Conservation (phyloP, 1,140 invertebrate species). For the Schlechtendalia chinensis region DNA sequence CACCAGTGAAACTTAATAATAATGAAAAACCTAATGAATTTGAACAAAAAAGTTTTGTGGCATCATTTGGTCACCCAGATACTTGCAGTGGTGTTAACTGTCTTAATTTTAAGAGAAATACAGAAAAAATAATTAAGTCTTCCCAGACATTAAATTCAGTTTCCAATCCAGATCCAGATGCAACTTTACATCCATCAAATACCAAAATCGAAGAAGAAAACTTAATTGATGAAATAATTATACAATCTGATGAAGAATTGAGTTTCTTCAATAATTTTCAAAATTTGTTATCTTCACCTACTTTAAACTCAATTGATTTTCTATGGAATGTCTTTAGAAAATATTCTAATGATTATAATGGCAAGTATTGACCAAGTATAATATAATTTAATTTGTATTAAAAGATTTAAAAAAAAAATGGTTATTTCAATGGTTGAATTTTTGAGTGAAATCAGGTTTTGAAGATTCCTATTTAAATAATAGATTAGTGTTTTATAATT, state of each 20-base stretch:
- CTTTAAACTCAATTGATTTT: constrained; percentile 13
- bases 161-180: neutral
- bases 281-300: constrained; percentile 27
- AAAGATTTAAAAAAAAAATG: no score
- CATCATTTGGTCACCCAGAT: constrained; percentile 37
- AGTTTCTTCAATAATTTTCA: constrained; percentile 7
- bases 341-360: neutral
- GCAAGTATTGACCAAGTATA: neutral
- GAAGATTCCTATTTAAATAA: no score
- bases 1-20: neutral
- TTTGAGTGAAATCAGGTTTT: no score
- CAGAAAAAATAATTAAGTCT: neutral
- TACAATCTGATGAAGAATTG: neutral
- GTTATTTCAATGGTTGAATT: no score
- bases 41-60: constrained; percentile 18
- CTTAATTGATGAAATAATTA: neutral
- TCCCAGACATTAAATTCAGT: neutral
- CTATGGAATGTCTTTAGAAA: neutral
- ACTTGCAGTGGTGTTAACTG: constrained; percentile 23
- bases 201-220: neutral
- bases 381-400: neutral
- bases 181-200: neutral
- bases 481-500: no score
- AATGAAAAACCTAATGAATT: constrained; percentile 12
- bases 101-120: constrained; percentile 23